Evolutionary conservation across 1,140 invertebrate species (phyloP).

Genomic region (Dendrolimus punctatus): DNA sequence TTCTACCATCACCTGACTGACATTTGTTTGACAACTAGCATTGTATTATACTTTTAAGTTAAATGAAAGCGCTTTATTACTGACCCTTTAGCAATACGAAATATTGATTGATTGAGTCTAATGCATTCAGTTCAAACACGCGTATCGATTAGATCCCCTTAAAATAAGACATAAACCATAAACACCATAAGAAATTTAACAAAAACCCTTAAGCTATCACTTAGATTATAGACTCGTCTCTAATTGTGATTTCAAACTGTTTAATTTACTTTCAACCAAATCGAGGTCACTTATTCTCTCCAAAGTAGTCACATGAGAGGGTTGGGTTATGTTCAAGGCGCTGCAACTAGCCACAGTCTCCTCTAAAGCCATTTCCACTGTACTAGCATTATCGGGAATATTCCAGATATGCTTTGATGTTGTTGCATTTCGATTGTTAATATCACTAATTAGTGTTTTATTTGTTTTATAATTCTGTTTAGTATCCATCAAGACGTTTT

Average conservation of each 20-base stretch:
- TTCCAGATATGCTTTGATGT: conserved; percentile 48
- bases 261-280: conserved; percentile 60
- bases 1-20: too few species aligned
- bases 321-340: conserved; percentile 27
- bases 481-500: conserved; percentile 8
- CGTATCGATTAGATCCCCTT: too few species aligned
- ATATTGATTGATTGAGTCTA: too few species aligned
- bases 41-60: too few species aligned
- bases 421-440: conserved; percentile 30
- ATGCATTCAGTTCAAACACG: too few species aligned
- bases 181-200: too few species aligned
- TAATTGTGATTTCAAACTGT: conserved; percentile 40
- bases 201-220: too few species aligned
- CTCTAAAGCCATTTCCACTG: conserved; percentile 20
- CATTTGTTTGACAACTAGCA: too few species aligned
- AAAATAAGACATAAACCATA: too few species aligned
- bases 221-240: conserved; percentile 46
- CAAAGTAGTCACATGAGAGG: conserved; percentile 53
- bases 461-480: conserved; percentile 15
- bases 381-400: conserved; percentile 30
- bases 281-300: conserved; percentile 62
- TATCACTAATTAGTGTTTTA: conserved; percentile 36
- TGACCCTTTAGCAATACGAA: too few species aligned
- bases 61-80: too few species aligned
- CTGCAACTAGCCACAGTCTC: conserved; percentile 10